Base-by-base conservation (phyloP, 2,797 vertebrate species). In the Corythornis leucogaster region DNA sequence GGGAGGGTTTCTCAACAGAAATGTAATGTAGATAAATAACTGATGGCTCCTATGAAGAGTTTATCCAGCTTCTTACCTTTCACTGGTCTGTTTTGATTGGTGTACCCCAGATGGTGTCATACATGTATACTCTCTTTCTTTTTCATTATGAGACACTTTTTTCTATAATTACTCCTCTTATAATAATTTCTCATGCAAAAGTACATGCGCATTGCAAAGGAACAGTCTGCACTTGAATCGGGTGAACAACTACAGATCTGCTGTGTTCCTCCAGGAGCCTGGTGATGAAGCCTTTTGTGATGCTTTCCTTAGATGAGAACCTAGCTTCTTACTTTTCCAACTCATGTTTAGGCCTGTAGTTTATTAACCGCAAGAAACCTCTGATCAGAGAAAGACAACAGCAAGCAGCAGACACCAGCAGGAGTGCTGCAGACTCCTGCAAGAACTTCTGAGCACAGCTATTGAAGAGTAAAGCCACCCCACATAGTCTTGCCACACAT, bases 21-120 rank as follows among this genome's bases (percentile, higher is more conserved):
- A 92, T 12, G 40, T 43, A 68, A n/a, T 86, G 91, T 63, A 83
- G 55, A 40, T 69, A 92, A 76, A 89, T 26, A 88, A 43, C 85
- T 80, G 85, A 61, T 2, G 0, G 93, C 66, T 63, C 30, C 70
- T 35, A 33, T 31, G 67, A 80, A 45, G 80, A 45, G 70, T 33
- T 79, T 81, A 66, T 55, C 59, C 90, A 73, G 66, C 58, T 86
- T 83, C 77, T 89, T 59, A 19, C 78, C 80, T 85, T 78, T 26
- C 78, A 35, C 46, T 66, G 74, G n/a, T 51, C 69, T 69, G 63
- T 63, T 76, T 67, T 75, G 66, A 80, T 75, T 84, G 93, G 87
- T 84, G 74, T 42, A 35, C 67, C 59, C 42, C 55, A 81, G 59
- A 64, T 20, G 42, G 43, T 87, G 81, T 25, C 85, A 57, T 33